Evolutionary conservation across 2,888 invertebrate genomes (phyloP), one percentile per base, ranked within the genome.

Genomic region (Tromatobia lineatoria): DNA sequence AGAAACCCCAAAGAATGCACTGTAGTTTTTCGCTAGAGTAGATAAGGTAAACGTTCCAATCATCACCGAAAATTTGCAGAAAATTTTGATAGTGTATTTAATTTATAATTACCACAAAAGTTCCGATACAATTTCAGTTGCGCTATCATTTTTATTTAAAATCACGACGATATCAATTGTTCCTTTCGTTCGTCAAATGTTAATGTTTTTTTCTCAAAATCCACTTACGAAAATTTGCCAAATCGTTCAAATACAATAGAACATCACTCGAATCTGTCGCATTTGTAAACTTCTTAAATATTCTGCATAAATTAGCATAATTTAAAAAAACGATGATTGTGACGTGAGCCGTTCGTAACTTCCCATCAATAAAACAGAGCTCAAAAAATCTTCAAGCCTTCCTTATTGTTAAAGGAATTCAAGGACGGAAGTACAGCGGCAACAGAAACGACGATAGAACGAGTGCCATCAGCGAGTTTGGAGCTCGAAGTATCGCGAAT

Each of bases 381-480:
- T 13, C 11, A 11, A 34, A 71, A 34, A 18, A 13, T 69, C 66
- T 8, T 54, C n/a, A 76, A 69, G 42, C 3, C 38, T 34, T 47
- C 11, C 11, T 47, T 0, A 64, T 82, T 87, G 84, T 91, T 91
- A 23, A 89, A 93, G 93, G 93, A 93, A 87, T 93, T 93, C 85
- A 93, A 93, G 85, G 92, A 93, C 89, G 92, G 90, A 73, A 90
- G 88, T 76, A 88, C 88, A 45, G 88, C 89, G 4, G 91, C 89
- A 20, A 91, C 90, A 10, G 92, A 93, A 20, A 86, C 89, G 54
- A 87, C 90, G 15, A 85, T 91, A 29, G 91, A 90, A 59, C 90
- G 90, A 45, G 87, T 90, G 3, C 78, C 91, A 0, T 91, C 91
- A 42, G 90, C 91, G 54, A 85, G 75, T 47, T 81, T 93, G 80